Evolutionary conservation across 2,888 invertebrate species (phyloP).

Genomic region (Hipparchia semele): DNA sequence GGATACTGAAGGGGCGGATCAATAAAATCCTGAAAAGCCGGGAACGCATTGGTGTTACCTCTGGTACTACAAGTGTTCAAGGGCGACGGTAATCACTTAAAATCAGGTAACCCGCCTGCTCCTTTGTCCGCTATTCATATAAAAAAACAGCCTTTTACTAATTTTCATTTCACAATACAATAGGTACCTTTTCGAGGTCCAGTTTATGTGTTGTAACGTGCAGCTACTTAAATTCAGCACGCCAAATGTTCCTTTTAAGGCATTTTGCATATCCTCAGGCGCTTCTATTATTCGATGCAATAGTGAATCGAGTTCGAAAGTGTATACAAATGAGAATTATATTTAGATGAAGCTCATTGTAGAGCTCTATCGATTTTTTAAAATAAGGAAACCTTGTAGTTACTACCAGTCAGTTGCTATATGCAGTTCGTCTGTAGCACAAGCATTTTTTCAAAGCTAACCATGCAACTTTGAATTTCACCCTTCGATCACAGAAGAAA

Average conservation of each 20-base stretch:
- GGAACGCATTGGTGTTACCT: too few species aligned
- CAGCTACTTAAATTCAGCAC: slow-evolving; percentile 18
- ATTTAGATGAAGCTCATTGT: slow-evolving; percentile 17
- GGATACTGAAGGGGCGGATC: too few species aligned
- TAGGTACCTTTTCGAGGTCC: not conserved
- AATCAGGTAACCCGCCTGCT: too few species aligned
- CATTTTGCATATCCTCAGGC: slow-evolving; percentile 16
- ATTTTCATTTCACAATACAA: slow-evolving; percentile 14
- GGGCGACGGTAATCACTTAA: too few species aligned
- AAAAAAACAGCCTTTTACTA: not conserved
- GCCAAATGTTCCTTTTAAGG: slow-evolving; percentile 14
- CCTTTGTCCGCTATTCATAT: too few species aligned
- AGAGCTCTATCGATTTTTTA: not conserved
- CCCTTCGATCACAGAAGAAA: too few species aligned
- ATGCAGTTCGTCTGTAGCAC: too few species aligned
- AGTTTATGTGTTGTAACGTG: slow-evolving; percentile 16
- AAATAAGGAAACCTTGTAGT: not conserved
- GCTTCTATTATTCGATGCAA: slow-evolving; percentile 19
- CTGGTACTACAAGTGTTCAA: too few species aligned
- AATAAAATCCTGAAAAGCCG: too few species aligned
- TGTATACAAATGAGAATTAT: slow-evolving; percentile 25
- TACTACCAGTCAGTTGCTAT: too few species aligned
- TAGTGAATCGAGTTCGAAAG: slow-evolving; percentile 10
- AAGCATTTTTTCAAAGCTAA: too few species aligned
- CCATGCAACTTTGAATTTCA: too few species aligned